Percentiles rank a stretch among this genome's conserved stretches.
phyloP scores from a whole-genome alignment of 2,797 vertebrate genomes.

The Fistularia commersonii region DNA sequence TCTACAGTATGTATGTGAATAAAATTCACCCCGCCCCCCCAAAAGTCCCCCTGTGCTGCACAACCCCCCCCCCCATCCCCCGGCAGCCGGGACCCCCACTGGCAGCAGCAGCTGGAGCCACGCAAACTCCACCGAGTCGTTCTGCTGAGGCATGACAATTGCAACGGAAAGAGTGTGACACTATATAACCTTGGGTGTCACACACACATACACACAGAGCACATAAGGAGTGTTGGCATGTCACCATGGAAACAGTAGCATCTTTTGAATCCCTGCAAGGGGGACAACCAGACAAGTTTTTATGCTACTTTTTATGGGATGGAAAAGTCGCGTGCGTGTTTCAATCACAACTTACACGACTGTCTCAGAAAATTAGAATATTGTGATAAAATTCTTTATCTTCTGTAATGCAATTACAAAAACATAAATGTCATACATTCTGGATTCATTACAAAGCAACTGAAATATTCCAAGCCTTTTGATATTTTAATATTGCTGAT shows the following conservation, averaged over 20 bases:
- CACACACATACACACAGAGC: slow-evolving; percentile 32
- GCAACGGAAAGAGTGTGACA: slow-evolving; percentile 34
- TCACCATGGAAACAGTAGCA: slow-evolving; percentile 31
- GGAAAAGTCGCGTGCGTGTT: too few species aligned
- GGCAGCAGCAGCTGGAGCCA: slow-evolving; percentile 70
- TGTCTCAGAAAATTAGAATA: too few species aligned
- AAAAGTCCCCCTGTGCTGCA: not conserved
- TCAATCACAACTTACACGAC: too few species aligned
- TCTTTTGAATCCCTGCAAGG: slow-evolving; percentile 31
- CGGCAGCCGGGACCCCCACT: slow-evolving; percentile 35
- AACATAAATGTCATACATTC: too few species aligned
- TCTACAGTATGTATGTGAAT: too few species aligned
- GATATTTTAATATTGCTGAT: too few species aligned
- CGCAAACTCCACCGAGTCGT: slow-evolving; percentile 48
- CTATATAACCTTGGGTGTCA: slow-evolving; percentile 42
- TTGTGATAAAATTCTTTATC: too few species aligned
- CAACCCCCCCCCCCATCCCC: slow-evolving; percentile 23
- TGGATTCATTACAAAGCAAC: too few species aligned
- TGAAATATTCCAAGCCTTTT: too few species aligned
- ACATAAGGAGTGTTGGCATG: slow-evolving; percentile 12
- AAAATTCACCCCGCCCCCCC: too few species aligned
- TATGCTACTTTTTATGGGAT: not conserved
- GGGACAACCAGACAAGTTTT: slow-evolving; percentile 1
- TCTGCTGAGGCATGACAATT: slow-evolving; percentile 60
- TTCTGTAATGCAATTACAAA: too few species aligned